phyloP scores from a whole-genome alignment of 1,140 invertebrate genomes.

The Tyrophagus putrescentiae region DNA sequence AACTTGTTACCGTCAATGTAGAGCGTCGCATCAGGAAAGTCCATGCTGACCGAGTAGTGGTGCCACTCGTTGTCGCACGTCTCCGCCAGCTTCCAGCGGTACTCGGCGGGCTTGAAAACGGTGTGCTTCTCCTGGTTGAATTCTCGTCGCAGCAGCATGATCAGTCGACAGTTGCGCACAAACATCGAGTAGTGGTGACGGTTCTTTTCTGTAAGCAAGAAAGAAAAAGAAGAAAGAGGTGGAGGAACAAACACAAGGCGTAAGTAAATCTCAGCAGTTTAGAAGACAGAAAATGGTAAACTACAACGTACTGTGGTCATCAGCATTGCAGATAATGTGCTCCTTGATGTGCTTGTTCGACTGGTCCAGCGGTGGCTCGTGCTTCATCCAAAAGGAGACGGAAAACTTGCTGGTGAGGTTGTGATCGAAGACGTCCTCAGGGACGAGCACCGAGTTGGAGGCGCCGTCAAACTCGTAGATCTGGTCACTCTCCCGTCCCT shows the following conservation, averaged over 20 bases:
- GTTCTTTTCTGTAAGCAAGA: constrained; percentile 41
- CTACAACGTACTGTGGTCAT: constrained; percentile 71
- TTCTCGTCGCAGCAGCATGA: constrained; percentile 76
- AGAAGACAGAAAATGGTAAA: constrained; percentile 5
- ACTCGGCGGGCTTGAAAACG: constrained; percentile 92
- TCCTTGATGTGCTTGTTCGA: constrained; percentile 75
- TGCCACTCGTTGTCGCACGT: constrained; percentile 98
- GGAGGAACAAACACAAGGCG: neutral
- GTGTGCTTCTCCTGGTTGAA: constrained; percentile 77
- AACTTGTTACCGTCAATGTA: constrained; percentile 77
- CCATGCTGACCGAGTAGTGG: constrained; percentile 82
- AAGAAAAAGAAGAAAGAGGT: constrained; percentile 21
- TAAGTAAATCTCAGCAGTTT: no score
- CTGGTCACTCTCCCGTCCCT: constrained; percentile 71
- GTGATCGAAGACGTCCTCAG: constrained; percentile 43
- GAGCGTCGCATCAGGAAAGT: constrained; percentile 63
- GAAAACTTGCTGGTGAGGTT: constrained; percentile 62
- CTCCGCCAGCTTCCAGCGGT: constrained; percentile 49
- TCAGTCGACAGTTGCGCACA: constrained; percentile 86
- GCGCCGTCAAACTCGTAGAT: constrained; percentile 86
- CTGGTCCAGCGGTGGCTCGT: constrained; percentile 49
- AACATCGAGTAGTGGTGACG: constrained; percentile 94
- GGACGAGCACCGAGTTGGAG: constrained; percentile 66
- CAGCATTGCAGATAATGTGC: constrained; percentile 83
- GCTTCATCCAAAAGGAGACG: constrained; percentile 81